Conservation (phyloP, 2,113 vertebrate species). For the Quiscalus mexicanus region DNA sequence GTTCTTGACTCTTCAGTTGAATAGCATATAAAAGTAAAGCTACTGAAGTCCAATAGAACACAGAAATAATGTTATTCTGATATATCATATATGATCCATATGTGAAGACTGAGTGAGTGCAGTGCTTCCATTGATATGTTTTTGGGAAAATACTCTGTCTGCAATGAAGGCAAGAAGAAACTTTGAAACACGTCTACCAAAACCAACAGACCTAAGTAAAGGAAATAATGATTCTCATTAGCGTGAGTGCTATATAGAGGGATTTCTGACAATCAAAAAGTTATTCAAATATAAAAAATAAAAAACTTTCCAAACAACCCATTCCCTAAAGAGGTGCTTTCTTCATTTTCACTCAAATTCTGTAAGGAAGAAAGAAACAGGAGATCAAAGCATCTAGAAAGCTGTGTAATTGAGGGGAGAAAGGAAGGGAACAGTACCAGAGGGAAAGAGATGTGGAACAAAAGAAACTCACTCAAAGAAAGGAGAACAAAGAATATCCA, state of each 20-base stretch:
- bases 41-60: not conserved
- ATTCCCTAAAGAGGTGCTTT: not conserved
- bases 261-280: not conserved
- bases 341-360: slow-evolving; percentile 17
- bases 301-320: not conserved
- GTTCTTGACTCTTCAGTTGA: not conserved
- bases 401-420: slow-evolving; percentile 19
- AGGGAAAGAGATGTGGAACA: not conserved
- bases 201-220: not conserved
- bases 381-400: slow-evolving; percentile 32
- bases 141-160: not conserved
- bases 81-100: not conserved
- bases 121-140: not conserved
- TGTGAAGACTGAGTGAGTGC: not conserved
- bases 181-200: not conserved
- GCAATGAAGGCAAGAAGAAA: not conserved
- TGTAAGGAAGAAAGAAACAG: not conserved
- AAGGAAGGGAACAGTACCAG: slow-evolving; percentile 19
- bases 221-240: not conserved
- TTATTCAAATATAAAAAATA: not conserved
- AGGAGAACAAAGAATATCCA: not conserved
- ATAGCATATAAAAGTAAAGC: not conserved
- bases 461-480: slow-evolving; percentile 1
- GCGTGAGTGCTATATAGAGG: not conserved
- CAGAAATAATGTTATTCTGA: not conserved